Evolutionary conservation across 2,797 vertebrate genomes (phyloP), one percentile per base, ranked within the genome.

Genomic region (Sebastes matsubarae): DNA sequence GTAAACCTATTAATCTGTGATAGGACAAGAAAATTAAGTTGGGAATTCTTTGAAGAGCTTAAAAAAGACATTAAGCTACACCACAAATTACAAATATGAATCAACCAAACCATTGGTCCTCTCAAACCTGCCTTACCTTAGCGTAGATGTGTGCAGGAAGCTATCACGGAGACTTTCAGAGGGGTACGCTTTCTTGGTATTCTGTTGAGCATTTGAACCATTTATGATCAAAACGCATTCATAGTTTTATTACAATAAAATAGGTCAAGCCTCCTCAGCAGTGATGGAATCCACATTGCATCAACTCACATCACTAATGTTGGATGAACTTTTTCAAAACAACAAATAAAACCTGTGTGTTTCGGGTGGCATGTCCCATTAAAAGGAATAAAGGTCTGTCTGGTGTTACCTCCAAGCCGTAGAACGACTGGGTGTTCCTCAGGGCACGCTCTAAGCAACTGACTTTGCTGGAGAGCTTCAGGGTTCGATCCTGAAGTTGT

Each of bases 401-500:
- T 13, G 58, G 50, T 4, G 24, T 72, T 94, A 96, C 96, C 96
- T 96, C 95, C 27, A 93, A 60, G 72, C 81, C 93, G 93, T 93
- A 95, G 52, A 90, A 86, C 0, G 94, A 91, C 55, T 96, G 94
- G 54, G 86, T 72, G 67, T 93, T 97, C 93, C 96, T 96, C 80
- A 96, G 84, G 0, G 93, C 54, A 0, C 92, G 94, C 65, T 97
- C 97, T 25, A 96, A 85, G 77, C 94, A 74, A 29, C 92, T 93
- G 52, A 95, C 88, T 27, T 97, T 97, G 88, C 94, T 93, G 61
- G 93, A 95, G 75, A 98, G 94, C 68, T 94, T 97, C 29, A 97
- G 77, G 1, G 92, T 96, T 85, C 95, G 94, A 18, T 98, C 97
- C n/a, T 97, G 97, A 61, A 98, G 95, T 72, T 94, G 94, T 80